phyloP scores from a whole-genome alignment of 2,888 invertebrate genomes.

The Mythimna albipuncta region DNA sequence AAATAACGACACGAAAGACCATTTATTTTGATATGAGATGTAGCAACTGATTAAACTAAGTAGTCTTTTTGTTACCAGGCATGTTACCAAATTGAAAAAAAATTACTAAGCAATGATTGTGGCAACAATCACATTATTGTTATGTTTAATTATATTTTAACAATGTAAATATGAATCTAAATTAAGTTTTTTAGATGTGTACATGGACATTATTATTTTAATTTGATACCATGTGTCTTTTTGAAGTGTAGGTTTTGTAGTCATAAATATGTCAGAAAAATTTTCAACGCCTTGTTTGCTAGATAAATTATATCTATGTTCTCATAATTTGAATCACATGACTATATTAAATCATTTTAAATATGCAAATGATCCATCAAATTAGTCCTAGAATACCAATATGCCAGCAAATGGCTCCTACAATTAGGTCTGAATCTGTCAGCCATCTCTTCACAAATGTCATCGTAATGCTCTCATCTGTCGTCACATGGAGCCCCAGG shows the following conservation, averaged over 20 bases:
- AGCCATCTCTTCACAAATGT: not conserved
- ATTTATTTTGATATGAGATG: not conserved
- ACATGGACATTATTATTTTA: not conserved
- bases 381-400: not conserved
- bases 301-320: not conserved
- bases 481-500: constrained; percentile 68
- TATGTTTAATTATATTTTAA: not conserved
- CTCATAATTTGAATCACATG: not conserved
- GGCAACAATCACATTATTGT: not conserved
- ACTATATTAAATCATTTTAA: not conserved
- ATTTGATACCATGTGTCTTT: not conserved
- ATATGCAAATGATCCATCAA: not conserved
- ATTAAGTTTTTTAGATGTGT: not conserved
- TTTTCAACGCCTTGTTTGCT: not conserved
- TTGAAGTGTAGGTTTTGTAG: not conserved
- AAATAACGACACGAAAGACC: not conserved
- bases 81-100: no score
- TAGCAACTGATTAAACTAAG: not conserved
- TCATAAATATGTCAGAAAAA: not conserved
- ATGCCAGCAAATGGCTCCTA: not conserved
- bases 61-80: not conserved
- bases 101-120: not conserved
- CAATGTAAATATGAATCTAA: not conserved
- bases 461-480: constrained; percentile 10
- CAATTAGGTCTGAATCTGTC: not conserved